Base-by-base conservation (phyloP, 2,888 invertebrate species). In the Hirtodrosophila confusa region DNA sequence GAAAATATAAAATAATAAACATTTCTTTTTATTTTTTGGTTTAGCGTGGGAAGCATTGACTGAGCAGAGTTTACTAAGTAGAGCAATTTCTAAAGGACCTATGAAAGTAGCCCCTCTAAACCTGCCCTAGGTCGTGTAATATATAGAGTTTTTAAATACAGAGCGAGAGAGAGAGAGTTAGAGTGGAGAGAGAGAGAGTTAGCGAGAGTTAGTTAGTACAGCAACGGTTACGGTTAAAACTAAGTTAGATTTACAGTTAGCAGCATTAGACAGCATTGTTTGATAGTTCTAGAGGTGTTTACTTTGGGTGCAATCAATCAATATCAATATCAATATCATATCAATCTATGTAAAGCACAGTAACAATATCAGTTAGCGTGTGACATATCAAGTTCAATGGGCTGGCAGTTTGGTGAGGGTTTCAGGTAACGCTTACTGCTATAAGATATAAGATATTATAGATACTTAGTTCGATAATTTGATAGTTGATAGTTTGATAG, bases 331-430 rank as follows among this genome's bases (percentile, higher is more conserved):
- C 48, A 60, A 47, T 58, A 51, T 75, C 77, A 47, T 58, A 51
- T 75, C 77, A 85, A 56, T 82, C 72, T 64, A 78, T 75, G 37
- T 66, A 82, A 80, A 80, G 80, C 80, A 88, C 83, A 82, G 64
- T 77, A 55, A 77, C 54, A 67, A 41, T 48, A 54, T 73, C 73
- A 44, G 39, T 72, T 61, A 61, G 72, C 77, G 73, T 58, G 77
- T 72, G 73, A 50, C 60, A 72, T 76, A 76, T 65, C 73, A 72
- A 43, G 41, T 54, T 72, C 60, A 65, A 77, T 72, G 57, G 61
- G 45, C 61, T 77, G 66, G 57, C 73, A 57, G 40, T 61, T 77
- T 33, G 31, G 78, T 74, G 78, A 58, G 49, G 63, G 57, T 27
- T 37, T 61, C 17, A 48, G 54, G 57, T 49, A 77, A 66, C 67